Evolutionary conservation across 2,888 invertebrate genomes (phyloP).

Genomic region (Falcaria lacertinaria): DNA sequence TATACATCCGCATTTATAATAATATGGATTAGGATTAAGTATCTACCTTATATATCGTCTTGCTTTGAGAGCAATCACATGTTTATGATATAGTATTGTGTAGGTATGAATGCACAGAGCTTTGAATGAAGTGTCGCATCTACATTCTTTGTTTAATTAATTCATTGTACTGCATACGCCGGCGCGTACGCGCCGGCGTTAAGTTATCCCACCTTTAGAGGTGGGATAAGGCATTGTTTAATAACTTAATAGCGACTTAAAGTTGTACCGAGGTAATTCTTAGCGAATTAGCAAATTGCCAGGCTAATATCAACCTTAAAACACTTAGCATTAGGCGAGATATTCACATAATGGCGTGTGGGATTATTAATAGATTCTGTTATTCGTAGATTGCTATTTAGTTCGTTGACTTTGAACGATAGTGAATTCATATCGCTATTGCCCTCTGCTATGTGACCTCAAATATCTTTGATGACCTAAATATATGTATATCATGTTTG

Average conservation of each 20-base stretch:
- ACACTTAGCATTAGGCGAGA: not conserved
- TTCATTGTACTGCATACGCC: conserved; percentile 7
- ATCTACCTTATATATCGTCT: too few species aligned
- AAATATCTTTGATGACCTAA: not conserved
- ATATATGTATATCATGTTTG: not conserved
- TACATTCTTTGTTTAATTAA: not conserved
- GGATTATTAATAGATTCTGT: conserved; percentile 7
- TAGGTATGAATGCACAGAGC: too few species aligned
- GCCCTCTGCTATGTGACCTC: not conserved
- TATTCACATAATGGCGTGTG: conserved; percentile 1
- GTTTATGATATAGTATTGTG: too few species aligned
- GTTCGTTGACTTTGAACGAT: conserved; percentile 36
- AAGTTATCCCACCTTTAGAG: conserved; percentile 10
- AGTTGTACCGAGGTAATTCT: not conserved
- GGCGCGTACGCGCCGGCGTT: conserved; percentile 25
- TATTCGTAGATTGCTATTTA: conserved; percentile 23
- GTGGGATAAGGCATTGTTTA: not conserved
- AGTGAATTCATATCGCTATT: not conserved
- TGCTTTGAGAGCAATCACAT: too few species aligned
- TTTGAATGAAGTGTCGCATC: too few species aligned
- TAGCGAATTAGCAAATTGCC: not conserved
- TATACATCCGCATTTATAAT: too few species aligned
- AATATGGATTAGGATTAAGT: too few species aligned
- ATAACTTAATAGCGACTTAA: not conserved
- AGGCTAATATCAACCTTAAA: not conserved